Evolutionary conservation across 1,140 invertebrate genomes (phyloP).

Genomic region (Bombus confusus): DNA sequence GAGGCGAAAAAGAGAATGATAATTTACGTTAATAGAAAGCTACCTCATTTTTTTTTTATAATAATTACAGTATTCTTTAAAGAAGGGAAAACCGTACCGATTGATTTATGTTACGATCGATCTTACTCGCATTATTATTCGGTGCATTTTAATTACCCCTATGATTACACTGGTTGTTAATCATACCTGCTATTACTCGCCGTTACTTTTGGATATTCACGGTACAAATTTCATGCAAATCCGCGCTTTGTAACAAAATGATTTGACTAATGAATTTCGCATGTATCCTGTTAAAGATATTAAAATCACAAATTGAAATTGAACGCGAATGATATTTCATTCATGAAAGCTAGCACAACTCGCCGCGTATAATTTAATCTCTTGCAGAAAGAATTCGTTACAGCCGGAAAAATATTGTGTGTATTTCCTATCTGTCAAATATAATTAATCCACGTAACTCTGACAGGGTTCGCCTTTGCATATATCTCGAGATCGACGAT

Average conservation of each 20-base stretch:
- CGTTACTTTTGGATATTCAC: not conserved
- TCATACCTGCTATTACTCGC: not conserved
- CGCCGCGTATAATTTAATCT: not conserved
- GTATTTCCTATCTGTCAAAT: not conserved
- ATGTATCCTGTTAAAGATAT: not conserved
- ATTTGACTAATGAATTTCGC: not conserved
- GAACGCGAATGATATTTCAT: not conserved
- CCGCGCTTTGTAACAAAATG: not conserved
- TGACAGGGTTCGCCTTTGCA: not conserved
- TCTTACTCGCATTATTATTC: not conserved
- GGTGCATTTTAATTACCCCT: not conserved
- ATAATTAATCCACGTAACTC: not conserved
- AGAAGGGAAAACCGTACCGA: too few species aligned
- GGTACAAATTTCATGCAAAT: not conserved
- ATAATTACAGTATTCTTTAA: not conserved
- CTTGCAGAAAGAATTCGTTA: not conserved
- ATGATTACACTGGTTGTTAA: not conserved
- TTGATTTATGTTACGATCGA: not conserved
- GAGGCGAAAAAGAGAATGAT: not conserved
- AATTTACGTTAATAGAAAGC: not conserved
- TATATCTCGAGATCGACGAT: not conserved
- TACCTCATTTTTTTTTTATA: not conserved
- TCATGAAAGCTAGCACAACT: not conserved
- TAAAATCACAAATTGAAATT: not conserved
- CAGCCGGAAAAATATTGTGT: too few species aligned